Base-by-base conservation (phyloP, 2,113 vertebrate genomes). In the Cyanoramphus novaezelandiae region DNA sequence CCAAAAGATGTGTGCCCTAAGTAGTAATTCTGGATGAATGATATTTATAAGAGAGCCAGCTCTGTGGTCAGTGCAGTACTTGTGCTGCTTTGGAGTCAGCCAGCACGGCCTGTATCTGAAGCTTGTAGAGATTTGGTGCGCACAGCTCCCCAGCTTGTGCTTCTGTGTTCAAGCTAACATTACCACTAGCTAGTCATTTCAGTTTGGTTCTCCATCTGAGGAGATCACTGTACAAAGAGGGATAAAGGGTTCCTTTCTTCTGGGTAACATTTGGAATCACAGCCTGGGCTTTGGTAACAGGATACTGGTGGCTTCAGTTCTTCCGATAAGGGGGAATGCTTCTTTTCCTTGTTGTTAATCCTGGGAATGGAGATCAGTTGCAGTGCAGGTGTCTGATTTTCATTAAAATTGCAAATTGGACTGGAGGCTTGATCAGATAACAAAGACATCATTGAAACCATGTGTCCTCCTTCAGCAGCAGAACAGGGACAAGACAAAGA, bases 361-460 rank as follows among this genome's bases (percentile, higher is more conserved):
- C 97, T 94, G 97, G 94, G 97, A 98, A 97, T 92, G 95, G 93
- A 37, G 96, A 98, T 98, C 98, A 95, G 97, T 98, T 98, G 98
- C 97, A 97, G 96, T 93, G 96, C 98, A 99, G 98, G 99, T 99
- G 99, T 99, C 98, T 98, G 98, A 98, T 98, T 99, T 98, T 99
- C 98, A 99, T 99, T 99, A 98, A 99, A 99, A 99, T 98, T 98
- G 98, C 98, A 99, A 98, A 98, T 98, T 97, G 94, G 95, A 94
- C 97, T 92, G 96, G 98, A 98, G 97, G 97, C 98, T 98, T 90
- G 97, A 98, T 98, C 98, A 98, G 98, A 98, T 99, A 98, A 99
- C 98, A 98, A 97, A 98, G 97, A 96, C 94, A 82, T 97, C 97
- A 96, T 97, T 97, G 98, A 98, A 98, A 96, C 97, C 83, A 35